phyloP scores from a whole-genome alignment of 2,113 vertebrate genomes.

The Diphyllodes magnificus region DNA sequence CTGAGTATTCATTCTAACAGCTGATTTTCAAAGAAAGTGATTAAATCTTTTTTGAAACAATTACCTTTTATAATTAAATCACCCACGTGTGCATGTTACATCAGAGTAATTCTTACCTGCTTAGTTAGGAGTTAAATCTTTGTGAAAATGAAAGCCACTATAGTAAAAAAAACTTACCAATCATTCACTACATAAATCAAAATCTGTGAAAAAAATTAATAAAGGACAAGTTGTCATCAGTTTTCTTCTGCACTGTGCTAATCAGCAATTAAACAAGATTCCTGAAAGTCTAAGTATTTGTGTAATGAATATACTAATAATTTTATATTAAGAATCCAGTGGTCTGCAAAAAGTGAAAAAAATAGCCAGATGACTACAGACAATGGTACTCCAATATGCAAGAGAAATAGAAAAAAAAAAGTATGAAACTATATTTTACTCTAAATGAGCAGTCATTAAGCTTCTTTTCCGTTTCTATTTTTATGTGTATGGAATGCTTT shows the following conservation, averaged over 20 bases:
- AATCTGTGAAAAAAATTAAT: background rate
- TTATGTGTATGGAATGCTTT: conserved; percentile 1
- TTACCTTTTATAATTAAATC: background rate
- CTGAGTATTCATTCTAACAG: background rate
- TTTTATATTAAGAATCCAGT: background rate
- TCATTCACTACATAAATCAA: background rate
- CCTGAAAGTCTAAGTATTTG: background rate
- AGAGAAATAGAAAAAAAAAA: background rate
- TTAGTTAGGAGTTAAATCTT: background rate
- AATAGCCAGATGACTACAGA: background rate
- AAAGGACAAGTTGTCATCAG: background rate
- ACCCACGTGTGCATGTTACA: background rate
- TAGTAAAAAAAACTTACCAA: background rate
- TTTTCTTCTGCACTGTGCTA: background rate
- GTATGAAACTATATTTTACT: background rate
- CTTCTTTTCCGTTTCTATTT: background rate
- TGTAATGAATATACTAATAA: background rate
- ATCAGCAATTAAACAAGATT: background rate
- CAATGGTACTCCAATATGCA: background rate
- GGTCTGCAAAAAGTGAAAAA: background rate
- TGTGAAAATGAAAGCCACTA: background rate
- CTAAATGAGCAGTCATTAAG: background rate
- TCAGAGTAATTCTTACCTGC: background rate
- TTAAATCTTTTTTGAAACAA: background rate
- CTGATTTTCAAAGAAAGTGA: background rate